phyloP scores from a whole-genome alignment of 2,888 invertebrate genomes.

The Dasysyrphus tricinctus region DNA sequence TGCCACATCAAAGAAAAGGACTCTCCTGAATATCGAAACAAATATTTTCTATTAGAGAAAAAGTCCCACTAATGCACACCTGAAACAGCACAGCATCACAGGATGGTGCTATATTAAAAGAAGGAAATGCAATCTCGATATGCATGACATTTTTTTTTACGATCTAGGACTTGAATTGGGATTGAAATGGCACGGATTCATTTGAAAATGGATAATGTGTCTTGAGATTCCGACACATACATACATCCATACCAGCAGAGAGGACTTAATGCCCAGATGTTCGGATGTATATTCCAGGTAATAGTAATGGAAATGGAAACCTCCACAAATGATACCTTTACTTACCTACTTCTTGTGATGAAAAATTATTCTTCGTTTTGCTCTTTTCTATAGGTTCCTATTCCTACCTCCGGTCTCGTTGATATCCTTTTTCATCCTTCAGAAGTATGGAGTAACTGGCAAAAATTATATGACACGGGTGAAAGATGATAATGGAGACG shows the following conservation, averaged over 20 bases:
- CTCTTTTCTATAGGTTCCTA: background rate
- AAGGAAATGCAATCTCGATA: conserved; percentile 15
- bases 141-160: background rate
- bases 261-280: background rate
- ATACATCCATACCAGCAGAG: background rate
- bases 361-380: background rate
- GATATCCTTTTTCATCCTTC: too few species aligned
- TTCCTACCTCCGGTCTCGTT: too few species aligned
- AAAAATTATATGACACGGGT: too few species aligned
- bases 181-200: conserved; percentile 10
- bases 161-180: background rate
- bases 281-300: background rate
- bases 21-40: conserved; percentile 9
- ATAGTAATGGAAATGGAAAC: conserved; percentile 16
- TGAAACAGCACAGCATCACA: background rate
- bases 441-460: too few species aligned
- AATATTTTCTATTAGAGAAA: conserved; percentile 3
- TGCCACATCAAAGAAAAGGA: conserved; percentile 13
- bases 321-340: conserved; percentile 1
- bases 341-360: background rate
- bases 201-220: conserved; percentile 6
- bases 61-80: background rate
- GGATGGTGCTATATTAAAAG: background rate
- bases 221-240: background rate
- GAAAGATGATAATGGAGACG: too few species aligned